Conservation (phyloP, 2,797 vertebrate genomes). For the Uromys caudimaculatus region DNA sequence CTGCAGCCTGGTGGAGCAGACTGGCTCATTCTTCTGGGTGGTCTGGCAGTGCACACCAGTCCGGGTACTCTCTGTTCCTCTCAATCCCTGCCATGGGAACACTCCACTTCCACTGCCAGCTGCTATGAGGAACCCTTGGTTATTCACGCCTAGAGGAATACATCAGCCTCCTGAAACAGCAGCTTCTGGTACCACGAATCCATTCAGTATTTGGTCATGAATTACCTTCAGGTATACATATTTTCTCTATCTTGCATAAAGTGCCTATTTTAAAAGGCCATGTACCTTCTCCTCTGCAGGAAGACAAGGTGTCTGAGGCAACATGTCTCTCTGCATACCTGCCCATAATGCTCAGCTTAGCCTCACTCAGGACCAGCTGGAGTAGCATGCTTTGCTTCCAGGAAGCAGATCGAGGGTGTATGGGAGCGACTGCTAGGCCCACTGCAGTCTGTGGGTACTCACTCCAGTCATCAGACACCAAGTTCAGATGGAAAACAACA, state of each 20-base stretch:
- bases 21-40: not conserved
- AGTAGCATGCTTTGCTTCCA: not conserved
- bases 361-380: not conserved
- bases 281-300: not conserved
- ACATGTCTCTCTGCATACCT: not conserved
- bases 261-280: not conserved
- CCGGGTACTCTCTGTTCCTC: not conserved
- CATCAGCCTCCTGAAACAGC: not conserved
- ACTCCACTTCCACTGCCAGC: not conserved
- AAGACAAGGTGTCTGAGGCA: not conserved
- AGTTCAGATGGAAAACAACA: fast-evolving
- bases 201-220: not conserved
- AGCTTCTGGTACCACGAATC: not conserved
- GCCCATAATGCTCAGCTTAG: not conserved
- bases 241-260: not conserved
- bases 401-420: not conserved
- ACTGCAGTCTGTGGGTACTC: too few relatives aligned
- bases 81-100: not conserved
- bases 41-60: too few relatives aligned
- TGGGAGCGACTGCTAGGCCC: not conserved
- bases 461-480: not conserved
- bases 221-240: not conserved
- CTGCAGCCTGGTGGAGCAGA: not conserved
- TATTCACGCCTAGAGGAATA: not conserved
- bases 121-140: not conserved